These are phyloP conservation scores for Umimayanthus chanpuru DNA, from an alignment of 92 coral and sea anemone genomes.

Conservation along the genomic window DNA sequence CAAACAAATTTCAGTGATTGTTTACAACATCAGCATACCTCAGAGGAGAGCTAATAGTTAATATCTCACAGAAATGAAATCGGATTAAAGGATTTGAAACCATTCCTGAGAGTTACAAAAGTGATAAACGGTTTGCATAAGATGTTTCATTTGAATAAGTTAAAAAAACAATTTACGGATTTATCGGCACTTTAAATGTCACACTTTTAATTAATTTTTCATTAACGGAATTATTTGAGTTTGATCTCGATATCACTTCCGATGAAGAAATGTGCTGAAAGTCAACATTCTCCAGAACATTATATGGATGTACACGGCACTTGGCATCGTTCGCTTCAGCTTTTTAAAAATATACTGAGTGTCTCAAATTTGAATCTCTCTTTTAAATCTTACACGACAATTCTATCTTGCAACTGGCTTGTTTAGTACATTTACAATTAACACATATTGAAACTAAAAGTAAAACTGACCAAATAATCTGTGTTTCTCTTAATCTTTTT, in stretches of 20 bases:
- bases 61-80: neutral
- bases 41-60: neutral
- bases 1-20: neutral
- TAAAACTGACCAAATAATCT: no score
- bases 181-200: neutral
- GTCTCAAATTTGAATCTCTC: neutral
- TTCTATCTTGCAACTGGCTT: neutral
- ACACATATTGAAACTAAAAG: neutral
- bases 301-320: neutral
- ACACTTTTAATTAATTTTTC: neutral
- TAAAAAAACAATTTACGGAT: neutral
- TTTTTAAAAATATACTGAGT: neutral
- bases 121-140: constrained; percentile 11
- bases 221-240: neutral
- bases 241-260: neutral
- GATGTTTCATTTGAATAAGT: neutral
- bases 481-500: no score
- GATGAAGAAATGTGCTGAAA: neutral
- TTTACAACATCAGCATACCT: neutral
- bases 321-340: neutral
- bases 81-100: constrained; percentile 20
- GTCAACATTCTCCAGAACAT: neutral
- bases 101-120: neutral
- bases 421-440: no score
- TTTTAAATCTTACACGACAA: neutral